Evolutionary conservation across 2,797 vertebrate genomes (phyloP), one percentile per base, ranked within the genome.

Genomic region (Tangara arthus): DNA sequence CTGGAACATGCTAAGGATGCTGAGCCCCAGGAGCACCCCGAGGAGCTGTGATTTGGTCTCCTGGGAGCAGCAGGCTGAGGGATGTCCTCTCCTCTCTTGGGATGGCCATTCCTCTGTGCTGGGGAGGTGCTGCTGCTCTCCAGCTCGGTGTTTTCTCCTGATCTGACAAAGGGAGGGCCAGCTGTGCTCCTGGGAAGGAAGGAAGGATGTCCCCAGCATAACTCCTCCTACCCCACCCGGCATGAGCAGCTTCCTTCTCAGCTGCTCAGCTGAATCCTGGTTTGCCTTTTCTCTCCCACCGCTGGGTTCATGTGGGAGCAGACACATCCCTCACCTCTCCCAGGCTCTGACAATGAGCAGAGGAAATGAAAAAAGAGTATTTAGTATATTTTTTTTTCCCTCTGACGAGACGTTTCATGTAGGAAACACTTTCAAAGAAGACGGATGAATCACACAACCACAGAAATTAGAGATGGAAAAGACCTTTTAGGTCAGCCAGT

Each of bases 381-480:
- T 96, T 92, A 83, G 69, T 75, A 41, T 55, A 77, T 87, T 87
- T 59, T 89, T 46, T 63, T 70, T 41, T 7, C 2, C 73, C 53
- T 92, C 28, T 16, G 46, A 61, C 2, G n/a, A 93, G 94, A 78
- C 0, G 5, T 71, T 91, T 92, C 69, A 14, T 91, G 89, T 75
- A 86, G 79, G 94, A 92, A 94, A 94, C 87, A 12, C 72, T 93
- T 91, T 91, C 87, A 89, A 82, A 97, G 91, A 91, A 83, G 87
- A 85, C 65, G 79, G 79, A 95, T 95, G 93, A 95, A 95, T 96
- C 57, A 91, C 46, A 76, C 71, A 87, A 50, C 57, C 65, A 81
- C 75, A 94, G 94, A 95, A 95, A 95, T 95, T 92, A 96, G 89
- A 96, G 94, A 94, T 44, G 90, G 94, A 94, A 94, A 94, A 78